Percentiles rank a stretch among this genome's conserved stretches.
phyloP scores from a whole-genome alignment of 2,113 vertebrate genomes.

The Rhadina sibilatrix region DNA sequence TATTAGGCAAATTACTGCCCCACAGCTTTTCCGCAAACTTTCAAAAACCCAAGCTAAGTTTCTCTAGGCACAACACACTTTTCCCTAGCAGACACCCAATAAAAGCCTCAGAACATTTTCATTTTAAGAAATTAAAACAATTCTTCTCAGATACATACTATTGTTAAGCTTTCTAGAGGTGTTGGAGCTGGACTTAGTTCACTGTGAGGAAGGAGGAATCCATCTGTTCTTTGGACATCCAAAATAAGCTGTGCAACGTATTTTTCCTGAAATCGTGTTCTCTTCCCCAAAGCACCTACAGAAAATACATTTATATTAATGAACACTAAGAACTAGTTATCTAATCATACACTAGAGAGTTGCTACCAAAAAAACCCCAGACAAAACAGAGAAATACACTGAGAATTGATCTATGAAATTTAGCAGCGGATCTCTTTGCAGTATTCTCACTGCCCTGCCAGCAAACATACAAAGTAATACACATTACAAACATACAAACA shows the following conservation, averaged over 20 bases:
- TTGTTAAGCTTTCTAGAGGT: conserved; percentile 79
- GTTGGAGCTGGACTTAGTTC: conserved; percentile 81
- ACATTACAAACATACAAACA: neutral
- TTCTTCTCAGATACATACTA: conserved; percentile 72
- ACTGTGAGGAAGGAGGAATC: conserved; percentile 3
- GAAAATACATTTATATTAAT: neutral
- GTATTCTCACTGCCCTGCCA: neutral
- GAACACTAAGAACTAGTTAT: neutral
- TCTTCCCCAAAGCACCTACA: conserved; percentile 92
- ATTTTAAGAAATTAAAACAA: neutral
- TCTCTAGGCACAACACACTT: neutral
- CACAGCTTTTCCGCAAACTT: neutral
- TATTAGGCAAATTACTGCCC: neutral
- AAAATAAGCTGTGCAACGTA: conserved; percentile 91
- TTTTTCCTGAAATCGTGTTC: conserved; percentile 92
- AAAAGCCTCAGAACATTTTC: neutral
- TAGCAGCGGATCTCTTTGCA: neutral
- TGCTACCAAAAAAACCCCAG: neutral
- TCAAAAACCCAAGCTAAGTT: neutral
- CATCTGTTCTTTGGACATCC: conserved; percentile 80
- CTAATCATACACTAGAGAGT: neutral
- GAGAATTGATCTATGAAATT: neutral
- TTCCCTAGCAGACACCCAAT: neutral
- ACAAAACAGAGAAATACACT: neutral
- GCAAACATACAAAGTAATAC: neutral